Evolutionary conservation across 2,888 invertebrate species (phyloP).

Genomic region (Nudaria mundana): DNA sequence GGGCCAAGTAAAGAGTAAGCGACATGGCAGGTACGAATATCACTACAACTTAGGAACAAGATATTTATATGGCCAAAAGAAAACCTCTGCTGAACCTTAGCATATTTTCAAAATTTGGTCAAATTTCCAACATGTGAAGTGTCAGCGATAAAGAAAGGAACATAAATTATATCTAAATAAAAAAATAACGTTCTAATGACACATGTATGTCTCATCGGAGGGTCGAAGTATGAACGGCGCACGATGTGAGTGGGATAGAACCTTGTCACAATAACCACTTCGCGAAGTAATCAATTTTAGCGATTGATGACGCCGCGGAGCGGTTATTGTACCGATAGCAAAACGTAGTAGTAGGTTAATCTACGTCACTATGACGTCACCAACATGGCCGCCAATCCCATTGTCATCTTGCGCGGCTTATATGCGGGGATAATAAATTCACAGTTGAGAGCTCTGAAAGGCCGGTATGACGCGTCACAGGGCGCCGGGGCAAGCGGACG

Average conservation of each 20-base stretch:
- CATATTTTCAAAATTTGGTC: background rate
- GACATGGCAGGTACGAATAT: background rate
- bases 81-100: background rate
- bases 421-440: too few relatives aligned
- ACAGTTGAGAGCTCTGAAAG: too few relatives aligned
- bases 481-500: slow-evolving; percentile 12
- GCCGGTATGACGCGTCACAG: background rate
- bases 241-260: too few relatives aligned
- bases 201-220: background rate
- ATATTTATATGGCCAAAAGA: background rate
- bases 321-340: too few relatives aligned
- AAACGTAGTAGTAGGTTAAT: too few relatives aligned
- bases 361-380: too few relatives aligned
- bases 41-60: slow-evolving; percentile 3
- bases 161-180: background rate
- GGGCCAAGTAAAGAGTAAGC: background rate
- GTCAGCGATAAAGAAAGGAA: background rate
- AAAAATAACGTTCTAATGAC: background rate
- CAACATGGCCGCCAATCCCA: too few relatives aligned
- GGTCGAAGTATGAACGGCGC: background rate
- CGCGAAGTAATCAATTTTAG: too few relatives aligned
- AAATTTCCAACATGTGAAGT: background rate
- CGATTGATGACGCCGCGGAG: too few relatives aligned
- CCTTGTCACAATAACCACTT: too few relatives aligned
- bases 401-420: too few relatives aligned